Base-by-base conservation (phyloP, 37 sponge, comb jelly and placozoan species). In the Ianthella basta region DNA sequence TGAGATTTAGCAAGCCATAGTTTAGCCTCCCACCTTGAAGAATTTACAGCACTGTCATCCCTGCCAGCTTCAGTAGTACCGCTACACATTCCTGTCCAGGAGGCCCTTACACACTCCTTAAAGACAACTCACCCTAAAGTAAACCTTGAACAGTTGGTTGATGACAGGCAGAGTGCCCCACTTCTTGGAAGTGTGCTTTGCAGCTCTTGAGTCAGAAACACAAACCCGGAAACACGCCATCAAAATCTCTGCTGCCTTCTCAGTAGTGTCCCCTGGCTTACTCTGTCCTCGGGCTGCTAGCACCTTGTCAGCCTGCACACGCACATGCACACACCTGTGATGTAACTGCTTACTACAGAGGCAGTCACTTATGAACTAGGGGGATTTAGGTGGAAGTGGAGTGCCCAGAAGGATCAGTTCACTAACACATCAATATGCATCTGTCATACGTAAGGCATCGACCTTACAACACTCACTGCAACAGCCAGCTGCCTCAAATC, bases 81-180 rank as follows among this genome's bases (percentile, higher is more conserved):
- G n/a, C n/a, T n/a, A n/a, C n/a, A n/a, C n/a, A n/a, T n/a, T n/a
- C n/a, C n/a, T n/a, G n/a, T n/a, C n/a, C n/a, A n/a, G n/a, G n/a
- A n/a, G n/a, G n/a, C n/a, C n/a, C n/a, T n/a, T n/a, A n/a, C n/a
- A 44, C 50, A 44, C 50, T 44, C 50, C 50, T 44, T 44, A 8
- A 10, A 8, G 8, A 44, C 8, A 23, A 53, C 53, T 75, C 38
- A 95, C 93, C 89, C 90, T 94, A 83, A 98, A 98, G 69, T 98
- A 98, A 25, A 94, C 89, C 64, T 98, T 98, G 87, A 98, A 96
- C 57, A 98, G 88, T 56, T 96, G 91, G 63, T 98, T 98, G 36
- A 96, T 89, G 16, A 98, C 82, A 37, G 86, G 72, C 65, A 96
- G 66, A 0, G 92, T 93, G 32, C 96, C 97, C 93, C 95, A 94